Base-by-base conservation (phyloP, 2,888 invertebrate genomes). In the Globia sparganii region DNA sequence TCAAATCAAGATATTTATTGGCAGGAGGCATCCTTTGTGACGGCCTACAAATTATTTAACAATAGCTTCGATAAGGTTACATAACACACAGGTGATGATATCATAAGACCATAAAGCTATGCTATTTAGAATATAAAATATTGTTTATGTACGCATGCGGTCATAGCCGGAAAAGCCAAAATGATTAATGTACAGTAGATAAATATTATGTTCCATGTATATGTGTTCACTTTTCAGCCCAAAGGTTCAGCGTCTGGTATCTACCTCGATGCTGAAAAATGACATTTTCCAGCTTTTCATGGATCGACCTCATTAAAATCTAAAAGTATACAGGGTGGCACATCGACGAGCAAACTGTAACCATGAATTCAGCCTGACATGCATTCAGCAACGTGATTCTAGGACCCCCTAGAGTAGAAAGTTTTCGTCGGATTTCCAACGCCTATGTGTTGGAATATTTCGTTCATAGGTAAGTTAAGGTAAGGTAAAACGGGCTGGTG, bases 71-170 rank as follows among this genome's bases (percentile, higher is more conserved):
- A 85, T 80, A 76, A 71, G 69, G 78, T 88, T 89, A 86, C 85
- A 85, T 86, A 87, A 89, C 77, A 77, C 72, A 74, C 67, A 78
- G 75, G 82, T 90, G 82, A 90, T 89, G 85, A 89, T 85, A 87
- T 90, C 89, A 89, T 85, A 85, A 82, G 76, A 77, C 85, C 84
- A 85, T 89, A 84, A 79, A 85, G 72, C 77, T 75, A 71, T 82
- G 75, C 86, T 79, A 89, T 89, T 90, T 89, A 87, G 85, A 91
- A 88, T 90, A 89, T 87, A 74, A 74, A 78, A 76, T 76, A 75
- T 73, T 78, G 67, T 73, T 43, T 77, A 74, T n/a, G 49, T 73
- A 46, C 40, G 61, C 46, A 72, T 85, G 76, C 73, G 77, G 72
- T 73, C 85, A 85, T 80, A 85, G 87, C 81, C 76, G 85, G 82